Evolutionary conservation across 2,888 invertebrate species (phyloP).

Genomic region (Euphydryas editha): DNA sequence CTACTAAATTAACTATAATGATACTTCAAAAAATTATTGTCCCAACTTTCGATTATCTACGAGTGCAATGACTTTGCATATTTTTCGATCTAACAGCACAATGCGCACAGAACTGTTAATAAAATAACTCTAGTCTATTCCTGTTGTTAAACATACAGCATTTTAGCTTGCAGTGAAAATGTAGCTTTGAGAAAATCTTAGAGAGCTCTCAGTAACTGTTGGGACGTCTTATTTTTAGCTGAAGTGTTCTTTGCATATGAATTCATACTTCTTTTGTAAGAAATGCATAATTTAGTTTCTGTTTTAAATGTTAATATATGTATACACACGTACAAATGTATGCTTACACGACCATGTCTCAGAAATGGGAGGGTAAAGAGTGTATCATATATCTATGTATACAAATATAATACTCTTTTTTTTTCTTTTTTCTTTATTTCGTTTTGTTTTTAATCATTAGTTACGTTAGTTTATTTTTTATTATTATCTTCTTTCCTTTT

Average conservation of each 20-base stretch:
- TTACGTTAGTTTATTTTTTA: no score
- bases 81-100: background rate
- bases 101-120: background rate
- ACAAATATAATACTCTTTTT: background rate
- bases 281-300: conserved; percentile 12
- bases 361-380: no score
- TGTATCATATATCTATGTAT: background rate
- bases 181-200: conserved; percentile 23
- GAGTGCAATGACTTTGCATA: no score
- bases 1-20: no score
- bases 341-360: background rate
- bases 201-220: conserved; percentile 7
- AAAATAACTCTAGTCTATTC: background rate
- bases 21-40: no score
- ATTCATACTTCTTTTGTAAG: conserved; percentile 21
- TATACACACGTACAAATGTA: background rate
- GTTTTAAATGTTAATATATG: background rate
- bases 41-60: no score
- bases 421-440: no score
- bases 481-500: no score
- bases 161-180: background rate
- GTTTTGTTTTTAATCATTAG: no score
- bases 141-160: background rate
- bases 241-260: conserved; percentile 41
- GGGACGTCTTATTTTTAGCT: conserved; percentile 46